Evolutionary conservation across 2,113 vertebrate species (phyloP).

Genomic region (Corythaixoides concolor): DNA sequence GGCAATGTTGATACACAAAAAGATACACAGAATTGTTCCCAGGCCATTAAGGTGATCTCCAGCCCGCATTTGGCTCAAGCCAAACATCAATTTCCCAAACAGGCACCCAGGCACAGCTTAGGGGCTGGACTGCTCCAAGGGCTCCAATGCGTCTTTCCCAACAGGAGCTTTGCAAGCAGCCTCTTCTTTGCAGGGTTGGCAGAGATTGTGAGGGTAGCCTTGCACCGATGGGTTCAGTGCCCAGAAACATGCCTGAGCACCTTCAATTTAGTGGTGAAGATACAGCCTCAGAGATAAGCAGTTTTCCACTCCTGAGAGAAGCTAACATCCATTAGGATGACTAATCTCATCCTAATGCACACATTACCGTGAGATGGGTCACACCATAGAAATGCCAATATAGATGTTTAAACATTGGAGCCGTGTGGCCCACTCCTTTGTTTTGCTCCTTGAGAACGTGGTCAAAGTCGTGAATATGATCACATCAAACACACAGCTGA

Average conservation of each 20-base stretch:
- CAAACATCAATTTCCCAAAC: not conserved
- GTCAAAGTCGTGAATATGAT: not conserved
- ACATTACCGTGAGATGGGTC: not conserved
- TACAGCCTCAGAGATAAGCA: not conserved
- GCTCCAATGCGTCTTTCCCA: not conserved
- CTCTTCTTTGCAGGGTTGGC: not conserved
- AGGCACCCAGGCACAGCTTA: not conserved
- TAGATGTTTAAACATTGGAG: not conserved
- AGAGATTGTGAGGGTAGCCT: not conserved
- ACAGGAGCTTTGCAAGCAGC: not conserved
- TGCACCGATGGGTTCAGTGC: fast-evolving
- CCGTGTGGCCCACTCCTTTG: not conserved
- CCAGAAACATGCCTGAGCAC: not conserved
- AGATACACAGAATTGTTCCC: not conserved
- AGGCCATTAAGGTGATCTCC: not conserved
- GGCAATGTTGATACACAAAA: not conserved
- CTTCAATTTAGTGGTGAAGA: not conserved
- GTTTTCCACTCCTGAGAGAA: not conserved
- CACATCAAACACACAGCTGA: not conserved
- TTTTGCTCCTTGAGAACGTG: not conserved
- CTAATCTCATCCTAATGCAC: not conserved
- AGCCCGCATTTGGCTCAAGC: not conserved
- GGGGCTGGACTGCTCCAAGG: not conserved
- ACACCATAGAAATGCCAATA: not conserved
- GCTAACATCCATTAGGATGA: not conserved